Conservation (phyloP, 1,140 invertebrate genomes). For the Potamilus streckersoni region DNA sequence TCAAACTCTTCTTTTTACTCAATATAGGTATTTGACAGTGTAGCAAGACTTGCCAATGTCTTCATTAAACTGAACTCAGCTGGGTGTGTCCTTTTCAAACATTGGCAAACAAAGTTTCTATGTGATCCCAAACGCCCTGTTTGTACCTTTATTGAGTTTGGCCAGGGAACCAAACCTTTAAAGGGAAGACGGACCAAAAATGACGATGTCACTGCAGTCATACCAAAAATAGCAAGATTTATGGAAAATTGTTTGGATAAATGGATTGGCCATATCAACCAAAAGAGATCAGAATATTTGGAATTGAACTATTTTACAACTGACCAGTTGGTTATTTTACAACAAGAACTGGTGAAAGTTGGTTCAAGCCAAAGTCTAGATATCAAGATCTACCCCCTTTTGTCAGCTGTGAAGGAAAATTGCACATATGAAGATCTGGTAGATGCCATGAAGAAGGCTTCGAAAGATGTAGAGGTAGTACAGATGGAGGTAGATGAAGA, state of each 20-base stretch:
- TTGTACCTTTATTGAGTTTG: constrained; percentile 49
- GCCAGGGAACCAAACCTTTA: constrained; percentile 13
- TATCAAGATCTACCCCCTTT: constrained; percentile 43
- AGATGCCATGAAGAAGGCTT: too few species aligned
- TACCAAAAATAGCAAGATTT: constrained; percentile 50
- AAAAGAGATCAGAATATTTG: constrained; percentile 45
- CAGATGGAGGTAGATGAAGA: too few species aligned
- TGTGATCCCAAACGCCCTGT: constrained; percentile 36
- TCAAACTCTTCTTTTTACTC: background rate
- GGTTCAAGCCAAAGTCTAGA: constrained; percentile 26
- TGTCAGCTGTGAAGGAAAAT: constrained; percentile 42
- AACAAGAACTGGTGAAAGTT: constrained; percentile 49
- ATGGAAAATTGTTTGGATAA: constrained; percentile 55
- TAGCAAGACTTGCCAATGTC: constrained; percentile 48
- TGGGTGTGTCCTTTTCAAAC: constrained; percentile 58
- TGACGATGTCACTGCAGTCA: constrained; percentile 14
- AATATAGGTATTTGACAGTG: constrained; percentile 53
- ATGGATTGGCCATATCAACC: constrained; percentile 53
- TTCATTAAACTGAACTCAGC: constrained; percentile 49
- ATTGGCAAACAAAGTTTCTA: constrained; percentile 49
- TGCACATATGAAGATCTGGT: constrained; percentile 23
- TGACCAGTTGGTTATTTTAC: constrained; percentile 59
- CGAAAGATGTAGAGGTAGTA: too few species aligned
- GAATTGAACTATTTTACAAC: constrained; percentile 59
- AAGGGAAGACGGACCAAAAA: constrained; percentile 1